Base-by-base conservation (phyloP, 2,888 invertebrate species). In the Poecilus cupreus region DNA sequence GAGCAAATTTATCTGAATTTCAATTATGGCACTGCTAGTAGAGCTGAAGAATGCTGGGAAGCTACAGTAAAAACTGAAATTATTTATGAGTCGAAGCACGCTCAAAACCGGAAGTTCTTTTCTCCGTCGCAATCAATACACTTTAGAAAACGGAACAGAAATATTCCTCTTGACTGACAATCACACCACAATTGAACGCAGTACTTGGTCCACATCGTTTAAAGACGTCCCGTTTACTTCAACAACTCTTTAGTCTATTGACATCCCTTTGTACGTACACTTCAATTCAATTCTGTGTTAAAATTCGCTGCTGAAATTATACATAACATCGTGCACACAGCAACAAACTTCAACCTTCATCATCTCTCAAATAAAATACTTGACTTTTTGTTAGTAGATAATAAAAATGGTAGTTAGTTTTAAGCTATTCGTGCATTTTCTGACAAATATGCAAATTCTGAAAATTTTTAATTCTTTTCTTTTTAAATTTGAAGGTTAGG, bases 61-160 rank as follows among this genome's bases (percentile, higher is more conserved):
- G 16, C 51, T 18, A 18, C 18, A 13, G 8, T 8, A 18, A 51
- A 18, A n/a, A 54, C 11, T 11, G 18, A 72, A 75, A 54, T 49
- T 75, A 75, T 32, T 51, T 32, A 76, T 16, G 32, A 51, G 72
- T 72, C 72, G 11, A n/a, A 20, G 46, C 72, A 72, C 72, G 72
- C n/a, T 72, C 72, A 13, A 24, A 72, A 72, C 72, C 72, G 46
- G 72, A 72, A 43, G 72, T 72, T 43, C 72, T 72, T 72, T 72
- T 72, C 72, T 72, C 43, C 43, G 18, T 22, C 26, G 72, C 72
- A 72, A 72, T 72, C 72, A 46, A 72, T 72, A 46, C 20, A 72
- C 72, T 18, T 72, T 72, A 46, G 43, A 51, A 49, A 24, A 37
- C 74, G 51, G 74, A 74, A 74, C 49, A 51, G 32, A 74, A 74